Percentiles rank a stretch among this genome's conserved stretches.
Conservation (phyloP, 2,113 vertebrate species). For the Eurypyga helias region DNA sequence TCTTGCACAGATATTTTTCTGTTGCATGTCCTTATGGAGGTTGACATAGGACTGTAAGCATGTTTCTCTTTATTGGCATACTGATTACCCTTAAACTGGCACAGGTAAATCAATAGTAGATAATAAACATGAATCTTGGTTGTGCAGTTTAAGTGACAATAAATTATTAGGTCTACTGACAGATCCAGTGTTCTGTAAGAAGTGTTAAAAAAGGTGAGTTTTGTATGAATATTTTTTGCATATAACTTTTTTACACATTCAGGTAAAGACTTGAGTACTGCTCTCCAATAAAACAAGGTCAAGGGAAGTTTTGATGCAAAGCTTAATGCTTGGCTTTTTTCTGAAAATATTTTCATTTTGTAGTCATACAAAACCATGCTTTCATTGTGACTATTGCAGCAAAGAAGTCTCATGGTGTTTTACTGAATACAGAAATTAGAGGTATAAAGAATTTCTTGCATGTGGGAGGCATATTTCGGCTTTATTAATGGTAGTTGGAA, state of each 20-base stretch:
- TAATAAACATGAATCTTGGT: neutral
- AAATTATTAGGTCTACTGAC: neutral
- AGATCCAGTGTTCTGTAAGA: neutral
- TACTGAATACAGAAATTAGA: neutral
- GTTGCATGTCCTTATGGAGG: neutral
- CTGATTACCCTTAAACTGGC: neutral
- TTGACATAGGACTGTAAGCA: neutral
- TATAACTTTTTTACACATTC: neutral
- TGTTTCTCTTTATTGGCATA: neutral
- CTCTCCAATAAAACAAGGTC: neutral
- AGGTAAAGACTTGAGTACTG: neutral
- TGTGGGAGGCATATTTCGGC: neutral
- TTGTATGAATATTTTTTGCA: neutral
- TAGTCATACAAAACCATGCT: neutral
- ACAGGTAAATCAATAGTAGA: neutral
- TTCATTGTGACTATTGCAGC: neutral
- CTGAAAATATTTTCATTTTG: neutral
- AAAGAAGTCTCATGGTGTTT: neutral
- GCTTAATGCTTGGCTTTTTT: neutral
- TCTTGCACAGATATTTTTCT: neutral
- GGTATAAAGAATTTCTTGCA: neutral
- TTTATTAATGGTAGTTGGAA: neutral
- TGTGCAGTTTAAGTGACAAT: neutral
- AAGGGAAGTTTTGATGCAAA: neutral
- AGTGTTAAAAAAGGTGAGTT: neutral